phyloP scores from a whole-genome alignment of 2,888 invertebrate species.

The Lithophane semibrunnea region DNA sequence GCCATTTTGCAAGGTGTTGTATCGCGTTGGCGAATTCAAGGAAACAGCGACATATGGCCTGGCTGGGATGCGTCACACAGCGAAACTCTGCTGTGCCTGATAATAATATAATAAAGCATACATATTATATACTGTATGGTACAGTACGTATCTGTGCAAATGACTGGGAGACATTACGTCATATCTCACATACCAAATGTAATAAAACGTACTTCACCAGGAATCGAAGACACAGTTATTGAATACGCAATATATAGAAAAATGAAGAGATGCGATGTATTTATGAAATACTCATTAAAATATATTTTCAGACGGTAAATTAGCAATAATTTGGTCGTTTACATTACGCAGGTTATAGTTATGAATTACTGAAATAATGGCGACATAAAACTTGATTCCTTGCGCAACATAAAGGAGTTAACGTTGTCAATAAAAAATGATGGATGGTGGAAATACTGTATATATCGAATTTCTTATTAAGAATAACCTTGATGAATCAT shows the following conservation, averaged over 20 bases:
- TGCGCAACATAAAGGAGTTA: slow-evolving; percentile 1
- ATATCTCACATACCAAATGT: slow-evolving; percentile 20
- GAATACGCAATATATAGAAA: slow-evolving; percentile 20
- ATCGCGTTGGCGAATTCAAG: slow-evolving; percentile 84
- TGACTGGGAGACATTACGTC: slow-evolving; percentile 44
- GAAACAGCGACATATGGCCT: slow-evolving; percentile 87
- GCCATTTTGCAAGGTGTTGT: slow-evolving; percentile 64
- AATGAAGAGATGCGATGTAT: background rate
- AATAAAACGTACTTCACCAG: slow-evolving; percentile 18
- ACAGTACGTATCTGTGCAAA: slow-evolving; percentile 43
- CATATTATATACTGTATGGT: background rate
- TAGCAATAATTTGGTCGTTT: background rate
- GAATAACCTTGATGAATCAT: background rate
- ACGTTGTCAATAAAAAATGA: background rate
- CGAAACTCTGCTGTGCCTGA: slow-evolving; percentile 52
- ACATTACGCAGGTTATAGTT: background rate
- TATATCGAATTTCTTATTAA: slow-evolving; percentile 8
- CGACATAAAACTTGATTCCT: background rate
- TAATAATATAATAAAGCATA: slow-evolving; percentile 50
- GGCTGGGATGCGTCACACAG: slow-evolving; percentile 81
- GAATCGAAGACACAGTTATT: slow-evolving; percentile 38
- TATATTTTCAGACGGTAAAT: slow-evolving; percentile 18
- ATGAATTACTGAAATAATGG: background rate
- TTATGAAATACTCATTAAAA: slow-evolving; percentile 9
- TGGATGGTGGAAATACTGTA: background rate